Evolutionary conservation across 2,888 invertebrate genomes (phyloP), one percentile per base, ranked within the genome.

Genomic region (Mimachlamys varia): DNA sequence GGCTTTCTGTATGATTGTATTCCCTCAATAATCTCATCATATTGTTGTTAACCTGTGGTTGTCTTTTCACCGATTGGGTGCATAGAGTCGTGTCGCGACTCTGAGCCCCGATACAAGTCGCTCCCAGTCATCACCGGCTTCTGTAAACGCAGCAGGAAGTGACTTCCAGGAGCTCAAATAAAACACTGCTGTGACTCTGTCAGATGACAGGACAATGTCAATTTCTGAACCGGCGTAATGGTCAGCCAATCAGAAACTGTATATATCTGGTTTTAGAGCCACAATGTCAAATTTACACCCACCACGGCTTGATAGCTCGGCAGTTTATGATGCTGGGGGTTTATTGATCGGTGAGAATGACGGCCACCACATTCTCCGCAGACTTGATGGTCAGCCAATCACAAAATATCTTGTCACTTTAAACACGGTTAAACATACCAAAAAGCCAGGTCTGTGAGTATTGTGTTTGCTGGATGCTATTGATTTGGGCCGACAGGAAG

Each of bases 401-500:
- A 76, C 76, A 76, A 76, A 76, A 76, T 76, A 76, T 76, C 76
- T 76, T 76, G 76, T 76, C 76, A 76, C 76, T 76, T 76, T 27
- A 76, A 76, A 76, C 76, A 76, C 76, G 15, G 76, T 76, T 76
- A 76, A 76, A 76, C 76, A 76, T 76, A 76, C 76, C 76, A 76
- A 76, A 76, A 76, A 76, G 76, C 33, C 76, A 76, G 76, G 76
- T 76, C 76, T 33, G 76, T 27, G 27, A 76, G 76, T 33, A 76
- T 76, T 76, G 76, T 76, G 76, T 76, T 76, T 76, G 76, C 76
- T 27, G 27, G 76, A 33, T 33, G 7, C 33, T 76, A 76, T 76
- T 76, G 76, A 76, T 76, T 76, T 27, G 22, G 22, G 0, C 33
- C 27, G 76, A 76, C 76, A 76, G 76, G 76, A 76, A 76, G 76